phyloP scores from a whole-genome alignment of 2,797 vertebrate species.

The Sebastes flavidus region DNA sequence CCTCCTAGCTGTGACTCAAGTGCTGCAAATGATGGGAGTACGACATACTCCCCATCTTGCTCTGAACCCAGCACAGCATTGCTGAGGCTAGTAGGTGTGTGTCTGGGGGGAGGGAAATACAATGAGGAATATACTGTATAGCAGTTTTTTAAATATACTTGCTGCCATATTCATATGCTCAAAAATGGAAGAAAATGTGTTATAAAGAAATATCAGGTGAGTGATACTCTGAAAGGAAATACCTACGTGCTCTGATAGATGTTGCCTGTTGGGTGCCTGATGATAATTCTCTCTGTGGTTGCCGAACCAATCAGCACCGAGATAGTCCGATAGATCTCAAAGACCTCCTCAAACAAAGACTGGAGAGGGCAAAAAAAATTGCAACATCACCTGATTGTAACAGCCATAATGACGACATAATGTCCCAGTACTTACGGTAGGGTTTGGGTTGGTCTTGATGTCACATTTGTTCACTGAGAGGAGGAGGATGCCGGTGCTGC shows the following conservation, averaged over 20 bases:
- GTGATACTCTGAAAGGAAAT: neutral
- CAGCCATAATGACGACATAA: neutral
- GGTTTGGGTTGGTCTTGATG: neutral
- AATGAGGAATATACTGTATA: neutral
- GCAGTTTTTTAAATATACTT: neutral
- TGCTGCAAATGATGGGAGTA: constrained; percentile 58
- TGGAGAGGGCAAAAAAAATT: constrained; percentile 32
- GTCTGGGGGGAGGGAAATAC: constrained; percentile 32
- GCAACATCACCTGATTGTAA: neutral
- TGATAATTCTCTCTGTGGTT: rapidly evolving
- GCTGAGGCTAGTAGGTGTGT: neutral
- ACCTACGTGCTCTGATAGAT: constrained; percentile 72
- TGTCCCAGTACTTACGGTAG: constrained; percentile 14
- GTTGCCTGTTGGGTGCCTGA: constrained; percentile 53
- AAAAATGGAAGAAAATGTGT: neutral
- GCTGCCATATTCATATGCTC: neutral
- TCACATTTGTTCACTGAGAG: constrained; percentile 67
- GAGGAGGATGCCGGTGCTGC: constrained; percentile 57
- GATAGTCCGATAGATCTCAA: constrained; percentile 51
- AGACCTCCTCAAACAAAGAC: constrained; percentile 55
- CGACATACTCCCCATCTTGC: constrained; percentile 30
- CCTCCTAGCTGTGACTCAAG: constrained; percentile 5
- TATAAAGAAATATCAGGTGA: neutral
- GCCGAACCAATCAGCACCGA: neutral
- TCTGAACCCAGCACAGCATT: constrained; percentile 52